Evolutionary conservation across 2,888 invertebrate genomes (phyloP).

Genomic region (Argyra leucocephala): DNA sequence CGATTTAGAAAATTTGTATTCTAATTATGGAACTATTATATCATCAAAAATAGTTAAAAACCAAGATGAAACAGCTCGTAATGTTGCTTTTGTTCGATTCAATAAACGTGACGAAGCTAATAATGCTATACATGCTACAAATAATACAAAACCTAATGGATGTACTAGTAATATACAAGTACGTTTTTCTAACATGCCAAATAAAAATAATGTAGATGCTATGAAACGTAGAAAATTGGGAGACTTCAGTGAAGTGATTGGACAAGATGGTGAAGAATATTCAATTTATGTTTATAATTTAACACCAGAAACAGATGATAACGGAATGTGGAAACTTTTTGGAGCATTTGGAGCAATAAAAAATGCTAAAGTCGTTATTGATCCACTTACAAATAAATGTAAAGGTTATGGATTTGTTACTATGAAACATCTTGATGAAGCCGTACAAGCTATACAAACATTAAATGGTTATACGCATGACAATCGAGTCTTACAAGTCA

Average conservation of each 20-base stretch:
- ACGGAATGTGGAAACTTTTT: background rate
- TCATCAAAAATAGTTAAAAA: background rate
- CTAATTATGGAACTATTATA: background rate
- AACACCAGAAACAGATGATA: background rate
- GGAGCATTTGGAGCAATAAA: background rate
- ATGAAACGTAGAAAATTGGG: background rate
- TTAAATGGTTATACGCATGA: background rate
- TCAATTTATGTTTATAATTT: background rate
- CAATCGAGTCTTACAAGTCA: background rate
- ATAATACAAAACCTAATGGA: background rate
- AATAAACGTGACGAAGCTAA: background rate
- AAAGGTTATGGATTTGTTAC: background rate
- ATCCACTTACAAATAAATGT: background rate
- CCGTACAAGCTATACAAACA: background rate
- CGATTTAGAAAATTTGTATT: background rate
- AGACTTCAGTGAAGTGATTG: background rate
- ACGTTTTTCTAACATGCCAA: background rate
- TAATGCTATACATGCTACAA: background rate
- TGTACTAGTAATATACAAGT: background rate
- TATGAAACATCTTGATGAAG: background rate
- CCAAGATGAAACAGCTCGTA: background rate
- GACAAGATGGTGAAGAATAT: background rate
- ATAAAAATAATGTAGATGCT: background rate
- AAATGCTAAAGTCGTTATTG: background rate
- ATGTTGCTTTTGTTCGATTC: background rate